Conservation (phyloP, 1,140 invertebrate genomes). For the Zaprionus kolodkinae region DNA sequence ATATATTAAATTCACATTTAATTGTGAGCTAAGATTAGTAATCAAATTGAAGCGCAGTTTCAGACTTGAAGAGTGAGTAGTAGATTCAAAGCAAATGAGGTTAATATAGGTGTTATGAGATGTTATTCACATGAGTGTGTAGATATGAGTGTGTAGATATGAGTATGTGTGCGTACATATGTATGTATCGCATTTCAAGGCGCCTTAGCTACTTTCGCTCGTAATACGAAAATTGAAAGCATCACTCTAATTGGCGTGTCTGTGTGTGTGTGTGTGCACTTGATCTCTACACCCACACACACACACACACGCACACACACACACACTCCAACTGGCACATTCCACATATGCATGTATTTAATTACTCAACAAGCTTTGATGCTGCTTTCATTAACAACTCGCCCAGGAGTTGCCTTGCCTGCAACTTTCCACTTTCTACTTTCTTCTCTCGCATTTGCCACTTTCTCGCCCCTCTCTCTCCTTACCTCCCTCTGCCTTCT, state of each 20-base stretch:
- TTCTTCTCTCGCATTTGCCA: background rate
- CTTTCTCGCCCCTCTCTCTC: background rate
- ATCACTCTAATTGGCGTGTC: constrained; percentile 26
- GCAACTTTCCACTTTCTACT: constrained; percentile 3
- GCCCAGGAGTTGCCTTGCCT: constrained; percentile 26
- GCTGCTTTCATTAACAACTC: constrained; percentile 49
- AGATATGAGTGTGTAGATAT: background rate
- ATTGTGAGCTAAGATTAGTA: background rate
- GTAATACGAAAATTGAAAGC: constrained; percentile 21
- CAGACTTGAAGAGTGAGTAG: too few species aligned
- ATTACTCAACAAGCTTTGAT: constrained; percentile 57
- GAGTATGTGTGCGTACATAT: background rate
- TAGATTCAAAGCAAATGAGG: too few species aligned
- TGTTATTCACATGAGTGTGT: background rate
- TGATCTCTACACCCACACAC: constrained; percentile 1
- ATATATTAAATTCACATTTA: background rate
- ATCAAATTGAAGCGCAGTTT: background rate
- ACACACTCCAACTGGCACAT: background rate
- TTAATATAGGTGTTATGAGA: too few species aligned
- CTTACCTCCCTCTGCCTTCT: constrained; percentile 14
- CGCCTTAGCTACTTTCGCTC: background rate
- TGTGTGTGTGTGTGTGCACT: constrained; percentile 5
- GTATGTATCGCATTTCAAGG: background rate
- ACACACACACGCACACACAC: background rate
- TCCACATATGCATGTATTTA: constrained; percentile 46